These are phyloP conservation scores for Grantiella picta DNA, from an alignment of 2,113 vertebrate species.

Conservation along the genomic window DNA sequence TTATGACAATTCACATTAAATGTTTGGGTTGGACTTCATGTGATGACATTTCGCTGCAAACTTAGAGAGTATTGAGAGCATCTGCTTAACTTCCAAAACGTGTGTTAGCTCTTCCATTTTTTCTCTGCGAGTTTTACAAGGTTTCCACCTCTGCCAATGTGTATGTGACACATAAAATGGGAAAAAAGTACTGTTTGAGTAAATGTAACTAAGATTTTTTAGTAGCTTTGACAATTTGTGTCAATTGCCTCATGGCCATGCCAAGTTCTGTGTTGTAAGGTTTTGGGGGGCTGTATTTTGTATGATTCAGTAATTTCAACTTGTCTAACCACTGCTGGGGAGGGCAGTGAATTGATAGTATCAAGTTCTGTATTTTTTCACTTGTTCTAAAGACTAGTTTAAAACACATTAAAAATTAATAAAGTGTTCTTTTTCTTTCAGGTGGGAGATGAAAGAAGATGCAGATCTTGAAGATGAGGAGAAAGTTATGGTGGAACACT, in stretches of 20 bases:
- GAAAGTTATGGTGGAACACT: slow-evolving; percentile 79
- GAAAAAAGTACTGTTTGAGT: background rate
- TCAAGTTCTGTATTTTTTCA: background rate
- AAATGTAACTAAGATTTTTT: background rate
- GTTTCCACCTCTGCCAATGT: background rate
- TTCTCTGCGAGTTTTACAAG: background rate
- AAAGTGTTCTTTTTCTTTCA: slow-evolving; percentile 70
- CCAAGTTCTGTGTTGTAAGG: background rate
- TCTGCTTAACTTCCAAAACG: background rate
- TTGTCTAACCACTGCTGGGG: rapidly evolving
- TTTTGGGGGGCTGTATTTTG: background rate
- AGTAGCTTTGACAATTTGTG: background rate
- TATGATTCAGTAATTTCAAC: background rate
- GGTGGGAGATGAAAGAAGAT: slow-evolving; percentile 91
- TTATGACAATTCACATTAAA: background rate
- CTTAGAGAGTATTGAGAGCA: background rate
- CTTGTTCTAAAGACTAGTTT: background rate
- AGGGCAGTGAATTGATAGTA: background rate
- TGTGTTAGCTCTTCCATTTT: background rate
- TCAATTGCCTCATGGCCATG: background rate
- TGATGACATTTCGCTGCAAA: background rate
- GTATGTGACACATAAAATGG: background rate
- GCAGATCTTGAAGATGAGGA: slow-evolving; percentile 85
- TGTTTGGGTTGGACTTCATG: background rate
- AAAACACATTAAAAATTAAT: background rate